Conservation (phyloP, 1,140 invertebrate genomes). For the Drosophila sechellia region DNA sequence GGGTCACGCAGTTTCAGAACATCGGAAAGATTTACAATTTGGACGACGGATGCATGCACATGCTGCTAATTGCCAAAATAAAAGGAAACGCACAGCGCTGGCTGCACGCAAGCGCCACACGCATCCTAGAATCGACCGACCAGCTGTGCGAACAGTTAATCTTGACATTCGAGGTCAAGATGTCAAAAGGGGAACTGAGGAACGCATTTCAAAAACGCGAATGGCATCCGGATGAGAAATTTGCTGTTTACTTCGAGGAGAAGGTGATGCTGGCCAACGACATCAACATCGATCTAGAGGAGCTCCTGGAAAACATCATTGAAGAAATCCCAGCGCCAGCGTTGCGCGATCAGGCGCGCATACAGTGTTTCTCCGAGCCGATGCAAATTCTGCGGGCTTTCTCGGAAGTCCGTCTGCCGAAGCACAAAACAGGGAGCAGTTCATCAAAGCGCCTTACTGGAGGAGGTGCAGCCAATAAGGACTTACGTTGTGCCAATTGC, state of each 20-base stretch:
- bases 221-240: background rate
- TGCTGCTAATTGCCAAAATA: no score
- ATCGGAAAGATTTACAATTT: no score
- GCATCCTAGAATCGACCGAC: no score
- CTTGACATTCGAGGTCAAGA: no score
- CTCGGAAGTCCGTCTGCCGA: background rate
- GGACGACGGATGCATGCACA: no score
- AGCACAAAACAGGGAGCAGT: background rate
- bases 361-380: background rate
- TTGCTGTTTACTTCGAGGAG: background rate
- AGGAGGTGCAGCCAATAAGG: background rate
- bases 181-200: no score
- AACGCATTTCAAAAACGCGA: no score
- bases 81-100: no score
- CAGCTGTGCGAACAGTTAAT: no score
- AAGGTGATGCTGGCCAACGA: conserved; percentile 1
- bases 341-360: background rate
- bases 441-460: background rate
- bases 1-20: no score
- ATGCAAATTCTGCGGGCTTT: background rate
- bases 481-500: no score
- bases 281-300: background rate
- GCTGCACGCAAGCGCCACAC: no score
- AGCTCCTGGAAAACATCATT: background rate
- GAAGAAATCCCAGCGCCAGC: background rate